Percentiles rank a stretch among this genome's conserved stretches.
These are phyloP conservation scores for Pimpla rufipes DNA, from an alignment of 2,888 invertebrate species.

Conservation along the genomic window DNA sequence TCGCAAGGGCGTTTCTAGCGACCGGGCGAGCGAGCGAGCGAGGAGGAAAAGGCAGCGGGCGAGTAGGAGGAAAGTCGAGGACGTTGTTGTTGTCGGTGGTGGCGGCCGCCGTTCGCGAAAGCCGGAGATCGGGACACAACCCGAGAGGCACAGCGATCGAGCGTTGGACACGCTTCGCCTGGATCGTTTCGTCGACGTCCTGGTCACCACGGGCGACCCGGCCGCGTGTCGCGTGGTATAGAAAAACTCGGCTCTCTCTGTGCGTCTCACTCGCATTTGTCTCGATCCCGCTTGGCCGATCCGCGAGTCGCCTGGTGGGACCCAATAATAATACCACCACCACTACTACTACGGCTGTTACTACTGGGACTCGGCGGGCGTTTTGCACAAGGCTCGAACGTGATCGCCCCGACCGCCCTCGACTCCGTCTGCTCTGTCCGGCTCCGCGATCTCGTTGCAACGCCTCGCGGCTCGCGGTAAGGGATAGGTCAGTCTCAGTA, in stretches of 20 bases:
- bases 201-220: constrained; percentile 37
- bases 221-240: constrained; percentile 20
- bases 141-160: constrained; percentile 4
- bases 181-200: constrained; percentile 56
- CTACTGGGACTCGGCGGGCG: too few relatives aligned
- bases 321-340: constrained; percentile 24
- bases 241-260: neutral
- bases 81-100: constrained; percentile 47
- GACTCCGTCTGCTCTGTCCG: constrained; percentile 50
- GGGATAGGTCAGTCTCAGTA: constrained; percentile 63
- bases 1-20: constrained; percentile 66
- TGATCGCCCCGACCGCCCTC: constrained; percentile 42
- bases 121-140: constrained; percentile 51
- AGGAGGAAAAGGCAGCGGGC: neutral
- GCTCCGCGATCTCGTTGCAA: constrained; percentile 59
- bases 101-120: constrained; percentile 56
- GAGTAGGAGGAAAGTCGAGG: constrained; percentile 70
- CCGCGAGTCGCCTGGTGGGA: constrained; percentile 1
- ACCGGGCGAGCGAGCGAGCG: constrained; percentile 18
- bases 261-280: neutral
- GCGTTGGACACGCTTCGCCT: constrained; percentile 53
- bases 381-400: constrained; percentile 39
- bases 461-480: constrained; percentile 42
- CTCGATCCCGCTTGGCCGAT: constrained; percentile 41
- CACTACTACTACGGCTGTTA: too few relatives aligned